Percentiles rank a stretch among this genome's conserved stretches.
Evolutionary conservation across 2,113 vertebrate genomes (phyloP).

Genomic region (Felis catus): F.catus_Fca126_mat1.0 CM031424.1:76177001-76177500

Average conservation of each 20-base stretch:
- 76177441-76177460: background rate
- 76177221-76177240: background rate
- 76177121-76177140: background rate
- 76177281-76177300: background rate
- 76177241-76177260: conserved; percentile 25
- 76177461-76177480: background rate
- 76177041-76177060: background rate
- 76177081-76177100: background rate
- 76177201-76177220: background rate
- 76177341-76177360: background rate
- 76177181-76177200: background rate
- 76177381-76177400: background rate
- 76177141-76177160: background rate
- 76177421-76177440: background rate
- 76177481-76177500: background rate
- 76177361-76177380: background rate
- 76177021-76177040: background rate
- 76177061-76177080: background rate
- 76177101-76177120: background rate
- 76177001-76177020: conserved; percentile 19
- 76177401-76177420: background rate
- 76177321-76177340: background rate
- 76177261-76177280: background rate
- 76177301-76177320: background rate
- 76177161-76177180: background rate